Evolutionary conservation across 1,140 invertebrate genomes (phyloP).

Genomic region (Copidosoma floridanum): DNA sequence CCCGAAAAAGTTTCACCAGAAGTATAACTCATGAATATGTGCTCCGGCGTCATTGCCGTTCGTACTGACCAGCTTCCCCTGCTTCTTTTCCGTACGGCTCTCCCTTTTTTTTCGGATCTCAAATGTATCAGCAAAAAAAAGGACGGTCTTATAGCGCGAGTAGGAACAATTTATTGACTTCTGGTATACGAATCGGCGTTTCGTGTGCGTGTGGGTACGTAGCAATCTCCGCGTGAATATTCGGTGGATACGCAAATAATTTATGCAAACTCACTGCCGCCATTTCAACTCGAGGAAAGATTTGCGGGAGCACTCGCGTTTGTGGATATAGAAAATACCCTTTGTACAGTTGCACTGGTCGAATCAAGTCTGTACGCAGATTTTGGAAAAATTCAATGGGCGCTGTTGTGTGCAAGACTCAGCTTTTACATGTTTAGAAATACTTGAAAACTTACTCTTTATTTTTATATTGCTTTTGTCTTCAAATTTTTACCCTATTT

Average conservation of each 20-base stretch:
- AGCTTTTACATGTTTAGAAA: too few relatives aligned
- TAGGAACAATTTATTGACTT: conserved; percentile 37
- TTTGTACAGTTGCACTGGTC: conserved; percentile 5
- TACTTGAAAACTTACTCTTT: too few relatives aligned
- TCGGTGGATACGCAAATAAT: conserved; percentile 43
- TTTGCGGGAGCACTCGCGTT: too few relatives aligned
- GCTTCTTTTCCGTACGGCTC: neutral
- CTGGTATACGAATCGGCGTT: neutral
- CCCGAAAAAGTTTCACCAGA: neutral
- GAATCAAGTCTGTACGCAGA: conserved; percentile 35
- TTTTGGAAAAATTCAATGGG: conserved; percentile 7
- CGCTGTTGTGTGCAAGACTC: neutral
- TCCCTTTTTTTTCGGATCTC: too few relatives aligned
- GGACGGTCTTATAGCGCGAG: neutral
- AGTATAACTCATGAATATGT: conserved; percentile 10
- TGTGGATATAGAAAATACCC: conserved; percentile 13
- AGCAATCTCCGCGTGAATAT: conserved; percentile 37
- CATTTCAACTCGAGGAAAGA: too few relatives aligned
- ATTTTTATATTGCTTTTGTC: too few relatives aligned
- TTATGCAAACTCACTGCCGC: conserved; percentile 36
- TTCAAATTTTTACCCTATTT: too few relatives aligned
- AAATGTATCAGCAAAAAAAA: conserved; percentile 7
- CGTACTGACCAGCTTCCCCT: too few relatives aligned
- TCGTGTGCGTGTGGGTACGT: conserved; percentile 28
- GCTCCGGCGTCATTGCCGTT: neutral